Evolutionary conservation across 2,888 invertebrate genomes (phyloP).

Genomic region (Meta bourneti): DNA sequence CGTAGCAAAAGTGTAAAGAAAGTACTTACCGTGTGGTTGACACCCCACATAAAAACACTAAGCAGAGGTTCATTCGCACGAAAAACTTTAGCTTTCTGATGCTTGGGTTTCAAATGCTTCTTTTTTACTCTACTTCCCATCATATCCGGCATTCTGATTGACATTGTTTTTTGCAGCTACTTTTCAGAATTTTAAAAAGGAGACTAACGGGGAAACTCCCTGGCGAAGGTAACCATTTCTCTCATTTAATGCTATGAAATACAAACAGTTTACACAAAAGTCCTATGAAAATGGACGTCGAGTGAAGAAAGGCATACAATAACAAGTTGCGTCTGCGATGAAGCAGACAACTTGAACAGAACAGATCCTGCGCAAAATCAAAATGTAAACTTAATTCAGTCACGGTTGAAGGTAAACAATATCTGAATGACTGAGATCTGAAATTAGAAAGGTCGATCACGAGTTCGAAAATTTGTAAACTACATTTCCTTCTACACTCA

Average conservation of each 20-base stretch:
- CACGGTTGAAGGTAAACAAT: not conserved
- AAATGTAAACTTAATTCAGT: slow-evolving; percentile 7
- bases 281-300: slow-evolving; percentile 33
- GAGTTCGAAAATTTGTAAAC: too few species aligned
- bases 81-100: slow-evolving; percentile 99
- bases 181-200: slow-evolving; percentile 23
- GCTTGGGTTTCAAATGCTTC: slow-evolving; percentile 98
- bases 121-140: slow-evolving; percentile 88
- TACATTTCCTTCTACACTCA: too few species aligned
- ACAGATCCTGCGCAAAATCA: slow-evolving; percentile 48
- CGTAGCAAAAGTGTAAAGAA: slow-evolving; percentile 3
- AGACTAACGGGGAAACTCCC: not conserved
- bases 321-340: slow-evolving; percentile 7
- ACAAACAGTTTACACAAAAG: not conserved
- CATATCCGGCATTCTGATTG: slow-evolving; percentile 56
- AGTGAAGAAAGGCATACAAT: slow-evolving; percentile 9
- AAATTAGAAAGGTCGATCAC: too few species aligned
- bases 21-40: slow-evolving; percentile 97
- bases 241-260: not conserved
- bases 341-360: slow-evolving; percentile 44
- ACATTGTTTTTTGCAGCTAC: slow-evolving; percentile 51
- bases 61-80: slow-evolving; percentile 99
- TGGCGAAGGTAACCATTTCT: not conserved
- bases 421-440: too few species aligned
- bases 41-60: slow-evolving; percentile 99